These are phyloP conservation scores for Phthorimaea operculella DNA, from an alignment of 1,140 invertebrate genomes.

Conservation along the genomic window DNA sequence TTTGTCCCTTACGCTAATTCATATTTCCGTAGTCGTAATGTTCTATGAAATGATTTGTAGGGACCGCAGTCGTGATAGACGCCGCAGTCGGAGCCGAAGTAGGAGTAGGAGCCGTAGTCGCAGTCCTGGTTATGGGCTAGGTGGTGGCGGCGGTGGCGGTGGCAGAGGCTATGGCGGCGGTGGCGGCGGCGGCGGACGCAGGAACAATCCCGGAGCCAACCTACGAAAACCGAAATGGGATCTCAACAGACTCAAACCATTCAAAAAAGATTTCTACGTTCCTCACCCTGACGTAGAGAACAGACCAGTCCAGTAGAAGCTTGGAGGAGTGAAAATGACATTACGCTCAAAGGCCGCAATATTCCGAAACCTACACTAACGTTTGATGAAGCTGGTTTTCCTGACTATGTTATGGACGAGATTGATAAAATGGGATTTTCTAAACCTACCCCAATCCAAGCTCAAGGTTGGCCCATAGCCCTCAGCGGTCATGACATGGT, in stretches of 20 bases:
- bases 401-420: constrained; percentile 83
- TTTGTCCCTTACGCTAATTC: too few relatives aligned
- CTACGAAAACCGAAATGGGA: constrained; percentile 82
- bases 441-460: constrained; percentile 90
- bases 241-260: constrained; percentile 79
- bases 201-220: constrained; percentile 66
- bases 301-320: constrained; percentile 77
- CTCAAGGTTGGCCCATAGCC: constrained; percentile 94
- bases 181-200: constrained; percentile 67
- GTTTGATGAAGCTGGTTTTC: constrained; percentile 86
- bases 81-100: constrained; percentile 53
- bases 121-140: constrained; percentile 52
- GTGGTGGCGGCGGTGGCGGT: constrained; percentile 37
- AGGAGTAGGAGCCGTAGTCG: constrained; percentile 50
- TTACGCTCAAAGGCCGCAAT: constrained; percentile 83
- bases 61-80: constrained; percentile 56
- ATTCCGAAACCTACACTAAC: constrained; percentile 84
- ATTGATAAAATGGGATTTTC: constrained; percentile 85
- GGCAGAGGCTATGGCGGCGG: constrained; percentile 63
- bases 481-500: constrained; percentile 92
- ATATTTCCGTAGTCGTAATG: too few relatives aligned
- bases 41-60: constrained; percentile 17
- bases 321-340: constrained; percentile 80
- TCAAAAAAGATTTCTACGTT: constrained; percentile 94
- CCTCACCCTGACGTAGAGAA: constrained; percentile 80